Evolutionary conservation across 2,888 invertebrate genomes (phyloP).

Genomic region (Lasioglossum zephyrum): DNA sequence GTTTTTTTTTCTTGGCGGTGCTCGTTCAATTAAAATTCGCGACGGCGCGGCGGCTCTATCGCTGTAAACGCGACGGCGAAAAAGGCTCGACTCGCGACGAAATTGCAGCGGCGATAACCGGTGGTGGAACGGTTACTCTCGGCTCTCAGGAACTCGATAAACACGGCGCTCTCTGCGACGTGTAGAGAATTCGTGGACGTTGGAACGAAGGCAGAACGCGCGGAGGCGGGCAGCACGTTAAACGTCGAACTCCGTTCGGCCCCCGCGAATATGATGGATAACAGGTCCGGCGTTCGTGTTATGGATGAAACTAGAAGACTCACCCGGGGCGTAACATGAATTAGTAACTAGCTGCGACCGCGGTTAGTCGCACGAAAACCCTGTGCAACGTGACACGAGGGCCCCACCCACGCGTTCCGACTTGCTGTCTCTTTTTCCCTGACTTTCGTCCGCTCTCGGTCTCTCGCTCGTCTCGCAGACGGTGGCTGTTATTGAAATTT

Average conservation of each 20-base stretch:
- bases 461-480: constrained; percentile 41
- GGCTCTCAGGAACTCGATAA: neutral
- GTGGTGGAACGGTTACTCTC: neutral
- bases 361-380: constrained; percentile 19
- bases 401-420: constrained; percentile 29
- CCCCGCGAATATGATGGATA: constrained; percentile 33
- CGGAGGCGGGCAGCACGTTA: neutral
- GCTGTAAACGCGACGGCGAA: neutral
- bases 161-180: neutral
- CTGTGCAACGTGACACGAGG: constrained; percentile 15
- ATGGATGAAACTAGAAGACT: constrained; percentile 52
- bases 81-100: neutral
- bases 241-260: constrained; percentile 28
- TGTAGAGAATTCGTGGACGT: neutral
- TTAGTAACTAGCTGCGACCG: constrained; percentile 52
- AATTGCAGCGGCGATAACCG: neutral
- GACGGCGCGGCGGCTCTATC: neutral
- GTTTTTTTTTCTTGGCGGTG: neutral
- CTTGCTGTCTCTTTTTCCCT: neutral
- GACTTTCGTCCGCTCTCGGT: neutral
- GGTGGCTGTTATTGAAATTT: constrained; percentile 76
- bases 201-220: neutral
- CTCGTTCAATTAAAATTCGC: constrained; percentile 5
- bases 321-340: constrained; percentile 53
- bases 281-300: constrained; percentile 29